Evolutionary conservation across 2,113 vertebrate species (phyloP).

Genomic region (Scytalopus superciliaris): DNA sequence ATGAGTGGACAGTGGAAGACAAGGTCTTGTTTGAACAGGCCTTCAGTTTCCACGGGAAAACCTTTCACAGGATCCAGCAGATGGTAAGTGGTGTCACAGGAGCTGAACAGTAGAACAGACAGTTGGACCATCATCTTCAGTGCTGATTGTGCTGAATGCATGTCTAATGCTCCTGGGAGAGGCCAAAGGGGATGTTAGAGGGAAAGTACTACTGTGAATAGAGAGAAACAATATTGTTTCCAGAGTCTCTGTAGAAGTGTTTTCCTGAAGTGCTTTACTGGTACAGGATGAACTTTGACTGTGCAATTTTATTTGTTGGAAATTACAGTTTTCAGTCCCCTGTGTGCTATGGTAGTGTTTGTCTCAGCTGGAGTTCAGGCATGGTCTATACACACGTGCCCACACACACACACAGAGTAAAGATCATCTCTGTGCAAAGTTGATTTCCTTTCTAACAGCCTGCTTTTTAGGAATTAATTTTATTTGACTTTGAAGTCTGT

Average conservation of each 20-base stretch:
- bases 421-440: not conserved
- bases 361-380: constrained; percentile 21
- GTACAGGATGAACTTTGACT: not conserved
- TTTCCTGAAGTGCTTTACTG: not conserved
- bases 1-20: constrained; percentile 98
- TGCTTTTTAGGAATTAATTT: constrained; percentile 30
- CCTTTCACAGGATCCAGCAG: constrained; percentile 95
- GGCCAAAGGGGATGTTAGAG: not conserved
- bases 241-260: not conserved
- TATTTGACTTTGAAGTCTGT: not conserved
- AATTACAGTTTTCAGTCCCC: not conserved
- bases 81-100: constrained; percentile 81
- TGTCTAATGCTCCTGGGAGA: not conserved
- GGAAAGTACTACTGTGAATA: not conserved
- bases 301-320: not conserved
- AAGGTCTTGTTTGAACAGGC: constrained; percentile 94
- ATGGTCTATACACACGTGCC: not conserved
- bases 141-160: not conserved
- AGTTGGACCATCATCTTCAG: fast-evolving
- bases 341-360: not conserved
- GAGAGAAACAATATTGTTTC: not conserved
- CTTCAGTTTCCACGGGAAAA: constrained; percentile 97
- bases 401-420: not conserved
- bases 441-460: not conserved
- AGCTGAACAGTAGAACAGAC: not conserved